phyloP scores from a whole-genome alignment of 64 coral and sea anemone species.

The Montipora sp. region DNA sequence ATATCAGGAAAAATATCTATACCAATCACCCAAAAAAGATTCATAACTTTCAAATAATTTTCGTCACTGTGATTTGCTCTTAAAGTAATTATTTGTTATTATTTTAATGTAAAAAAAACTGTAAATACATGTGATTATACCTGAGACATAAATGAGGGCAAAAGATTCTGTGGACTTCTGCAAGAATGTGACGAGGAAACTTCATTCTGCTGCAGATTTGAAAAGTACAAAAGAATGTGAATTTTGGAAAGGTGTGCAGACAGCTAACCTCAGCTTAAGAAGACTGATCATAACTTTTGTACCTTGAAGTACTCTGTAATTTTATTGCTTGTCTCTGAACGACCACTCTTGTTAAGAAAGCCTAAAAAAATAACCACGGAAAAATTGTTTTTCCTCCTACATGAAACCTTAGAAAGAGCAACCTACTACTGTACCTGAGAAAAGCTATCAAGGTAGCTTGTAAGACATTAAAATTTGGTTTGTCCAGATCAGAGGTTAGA shows the following conservation, averaged over 20 bases:
- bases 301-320: constrained; percentile 81
- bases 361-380: not conserved
- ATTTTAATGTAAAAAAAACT: no score
- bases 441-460: no score
- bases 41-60: no score
- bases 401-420: no score
- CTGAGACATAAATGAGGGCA: constrained; percentile 65
- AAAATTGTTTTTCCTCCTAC: not conserved
- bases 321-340: constrained; percentile 45
- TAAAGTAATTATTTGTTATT: no score
- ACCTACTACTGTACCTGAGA: no score
- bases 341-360: constrained; percentile 38
- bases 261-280: not conserved
- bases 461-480: no score
- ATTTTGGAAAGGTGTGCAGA: not conserved
- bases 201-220: constrained; percentile 4
- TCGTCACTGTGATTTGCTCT: no score
- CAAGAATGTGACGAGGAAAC: not conserved
- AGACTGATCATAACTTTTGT: not conserved
- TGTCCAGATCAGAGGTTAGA: no score
- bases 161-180: constrained; percentile 71
- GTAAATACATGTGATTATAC: not conserved
- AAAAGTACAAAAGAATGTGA: not conserved
- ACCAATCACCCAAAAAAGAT: no score
- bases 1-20: no score